These are phyloP conservation scores for Drosophila hamatofila DNA, from an alignment of 2,888 invertebrate genomes.

Conservation along the genomic window DNA sequence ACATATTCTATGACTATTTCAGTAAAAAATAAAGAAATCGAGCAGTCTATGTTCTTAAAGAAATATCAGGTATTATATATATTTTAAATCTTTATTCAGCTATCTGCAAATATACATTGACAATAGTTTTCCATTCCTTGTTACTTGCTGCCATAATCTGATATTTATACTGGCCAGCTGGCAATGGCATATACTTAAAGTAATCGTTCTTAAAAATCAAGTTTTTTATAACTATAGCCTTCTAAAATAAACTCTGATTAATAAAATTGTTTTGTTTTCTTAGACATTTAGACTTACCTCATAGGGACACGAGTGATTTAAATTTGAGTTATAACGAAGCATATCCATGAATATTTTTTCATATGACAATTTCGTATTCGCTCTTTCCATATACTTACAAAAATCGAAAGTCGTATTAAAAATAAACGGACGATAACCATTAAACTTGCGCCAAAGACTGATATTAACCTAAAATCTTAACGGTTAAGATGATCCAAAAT, in stretches of 20 bases:
- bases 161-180: background rate
- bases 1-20: too few species aligned
- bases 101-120: background rate
- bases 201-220: background rate
- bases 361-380: background rate
- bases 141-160: background rate
- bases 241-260: too few species aligned
- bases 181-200: background rate
- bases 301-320: constrained; percentile 42
- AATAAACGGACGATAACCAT: constrained; percentile 32
- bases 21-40: too few species aligned
- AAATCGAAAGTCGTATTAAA: constrained; percentile 26
- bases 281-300: background rate
- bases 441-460: constrained; percentile 18
- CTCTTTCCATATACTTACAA: constrained; percentile 11
- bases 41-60: too few species aligned
- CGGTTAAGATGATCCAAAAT: too few species aligned
- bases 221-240: background rate
- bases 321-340: background rate
- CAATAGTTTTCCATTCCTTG: background rate
- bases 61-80: too few species aligned
- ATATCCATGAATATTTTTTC: background rate
- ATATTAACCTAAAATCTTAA: constrained; percentile 13
- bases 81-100: too few species aligned
- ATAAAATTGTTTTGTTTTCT: background rate